Evolutionary conservation across 2,888 invertebrate species (phyloP).

Genomic region (Leptothorax acervorum): DNA sequence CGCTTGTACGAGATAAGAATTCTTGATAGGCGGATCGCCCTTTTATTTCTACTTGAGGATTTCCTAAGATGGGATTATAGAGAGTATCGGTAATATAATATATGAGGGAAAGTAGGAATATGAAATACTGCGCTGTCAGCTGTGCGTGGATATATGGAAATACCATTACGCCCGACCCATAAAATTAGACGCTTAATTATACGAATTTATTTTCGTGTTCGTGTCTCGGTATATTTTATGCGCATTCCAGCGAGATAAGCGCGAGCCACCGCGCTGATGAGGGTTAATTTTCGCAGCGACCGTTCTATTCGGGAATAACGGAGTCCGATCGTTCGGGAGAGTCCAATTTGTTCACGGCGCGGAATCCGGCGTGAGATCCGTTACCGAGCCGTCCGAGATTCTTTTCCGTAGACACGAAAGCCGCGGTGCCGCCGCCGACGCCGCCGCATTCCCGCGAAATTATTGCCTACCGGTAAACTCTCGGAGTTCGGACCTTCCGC

Average conservation of each 20-base stretch:
- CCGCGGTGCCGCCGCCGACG: slow-evolving; percentile 54
- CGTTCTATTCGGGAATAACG: slow-evolving; percentile 47
- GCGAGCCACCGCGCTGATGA: slow-evolving; percentile 24
- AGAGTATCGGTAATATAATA: not conserved
- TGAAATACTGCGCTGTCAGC: not conserved
- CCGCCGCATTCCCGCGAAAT: slow-evolving; percentile 74
- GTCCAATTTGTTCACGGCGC: slow-evolving; percentile 54
- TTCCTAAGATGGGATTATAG: not conserved
- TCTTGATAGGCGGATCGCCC: not conserved
- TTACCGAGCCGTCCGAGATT: slow-evolving; percentile 39
- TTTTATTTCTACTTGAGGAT: slow-evolving; percentile 1
- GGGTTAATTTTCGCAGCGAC: slow-evolving; percentile 44
- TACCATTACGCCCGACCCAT: not conserved
- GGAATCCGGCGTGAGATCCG: slow-evolving; percentile 56
- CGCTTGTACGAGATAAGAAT: slow-evolving; percentile 27
- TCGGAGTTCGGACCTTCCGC: slow-evolving; percentile 16
- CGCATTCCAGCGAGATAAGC: slow-evolving; percentile 40
- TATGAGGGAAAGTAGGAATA: slow-evolving; percentile 9
- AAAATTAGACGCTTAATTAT: slow-evolving; percentile 35
- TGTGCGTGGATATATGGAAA: slow-evolving; percentile 1
- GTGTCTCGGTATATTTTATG: slow-evolving; percentile 30
- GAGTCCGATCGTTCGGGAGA: slow-evolving; percentile 7
- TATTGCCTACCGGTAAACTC: slow-evolving; percentile 59
- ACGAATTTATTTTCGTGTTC: slow-evolving; percentile 22
- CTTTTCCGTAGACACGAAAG: slow-evolving; percentile 61